phyloP scores from a whole-genome alignment of 2,113 vertebrate species.

The Uria aalge region DNA sequence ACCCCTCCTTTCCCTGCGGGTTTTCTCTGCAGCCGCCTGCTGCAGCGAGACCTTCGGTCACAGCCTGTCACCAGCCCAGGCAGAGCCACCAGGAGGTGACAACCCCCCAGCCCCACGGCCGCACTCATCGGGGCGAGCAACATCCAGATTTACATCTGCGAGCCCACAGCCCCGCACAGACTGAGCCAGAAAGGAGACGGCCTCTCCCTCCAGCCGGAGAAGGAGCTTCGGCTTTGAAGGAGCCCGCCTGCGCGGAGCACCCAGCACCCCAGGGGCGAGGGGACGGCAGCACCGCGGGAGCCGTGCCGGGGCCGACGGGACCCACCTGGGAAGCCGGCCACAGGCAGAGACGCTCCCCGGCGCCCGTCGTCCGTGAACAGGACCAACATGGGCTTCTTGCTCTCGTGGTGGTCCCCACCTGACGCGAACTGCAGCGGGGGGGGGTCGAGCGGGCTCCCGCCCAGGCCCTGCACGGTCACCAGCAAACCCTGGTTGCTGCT shows the following conservation, averaged over 20 bases:
- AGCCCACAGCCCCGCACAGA: neutral
- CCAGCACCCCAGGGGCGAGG: accelerated
- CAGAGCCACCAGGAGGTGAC: neutral
- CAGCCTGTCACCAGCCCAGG: neutral
- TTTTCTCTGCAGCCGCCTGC: neutral
- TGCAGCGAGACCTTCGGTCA: neutral
- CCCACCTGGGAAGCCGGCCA: conserved; percentile 68
- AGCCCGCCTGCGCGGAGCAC: accelerated
- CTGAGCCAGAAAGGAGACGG: neutral
- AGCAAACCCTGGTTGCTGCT: conserved; percentile 82
- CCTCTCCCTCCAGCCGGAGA: neutral
- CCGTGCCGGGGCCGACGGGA: accelerated
- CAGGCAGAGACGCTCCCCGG: conserved; percentile 48
- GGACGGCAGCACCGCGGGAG: accelerated
- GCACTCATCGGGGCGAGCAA: neutral
- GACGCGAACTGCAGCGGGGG: conserved; percentile 80
- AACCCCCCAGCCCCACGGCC: accelerated
- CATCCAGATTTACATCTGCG: neutral
- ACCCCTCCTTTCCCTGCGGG: neutral
- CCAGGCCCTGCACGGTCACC: conserved; percentile 74
- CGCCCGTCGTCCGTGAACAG: conserved; percentile 88
- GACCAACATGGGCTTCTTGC: conserved; percentile 91
- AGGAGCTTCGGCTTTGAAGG: neutral
- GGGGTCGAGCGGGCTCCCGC: conserved; percentile 57
- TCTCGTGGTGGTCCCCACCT: conserved; percentile 80